phyloP scores from a whole-genome alignment of 2,888 invertebrate species.

The Heliothis peltigera region DNA sequence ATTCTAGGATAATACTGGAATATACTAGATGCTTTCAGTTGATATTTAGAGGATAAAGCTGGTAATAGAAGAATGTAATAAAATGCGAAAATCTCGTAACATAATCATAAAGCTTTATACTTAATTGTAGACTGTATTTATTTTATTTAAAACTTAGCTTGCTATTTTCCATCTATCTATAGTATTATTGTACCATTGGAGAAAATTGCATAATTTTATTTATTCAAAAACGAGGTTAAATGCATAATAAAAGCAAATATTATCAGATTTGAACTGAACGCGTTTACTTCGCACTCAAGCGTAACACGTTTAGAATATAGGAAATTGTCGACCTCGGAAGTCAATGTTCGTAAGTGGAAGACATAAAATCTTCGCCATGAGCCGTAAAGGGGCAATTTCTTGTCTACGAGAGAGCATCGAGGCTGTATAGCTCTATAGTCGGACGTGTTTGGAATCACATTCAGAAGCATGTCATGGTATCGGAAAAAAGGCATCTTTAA shows the following conservation, averaged over 20 bases:
- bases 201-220: not conserved
- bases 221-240: not conserved
- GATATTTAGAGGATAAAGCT: not conserved
- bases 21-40: not conserved
- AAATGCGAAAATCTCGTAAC: not conserved
- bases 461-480: constrained; percentile 56
- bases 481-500: constrained; percentile 52
- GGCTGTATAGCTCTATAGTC: constrained; percentile 73
- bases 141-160: too few relatives aligned
- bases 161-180: too few relatives aligned
- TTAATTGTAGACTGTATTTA: too few relatives aligned
- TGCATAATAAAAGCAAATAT: constrained; percentile 17
- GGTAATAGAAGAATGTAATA: not conserved
- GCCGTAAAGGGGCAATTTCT: constrained; percentile 84
- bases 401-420: constrained; percentile 78
- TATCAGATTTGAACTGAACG: constrained; percentile 52
- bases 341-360: constrained; percentile 82
- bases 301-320: constrained; percentile 75
- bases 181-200: not conserved
- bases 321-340: constrained; percentile 78
- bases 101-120: not conserved
- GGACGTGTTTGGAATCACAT: constrained; percentile 78
- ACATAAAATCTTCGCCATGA: constrained; percentile 82
- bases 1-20: not conserved
- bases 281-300: constrained; percentile 59